Percentiles rank a stretch among this genome's conserved stretches.
Evolutionary conservation across 2,113 vertebrate species (phyloP).

Genomic region (Monopterus albus): DNA sequence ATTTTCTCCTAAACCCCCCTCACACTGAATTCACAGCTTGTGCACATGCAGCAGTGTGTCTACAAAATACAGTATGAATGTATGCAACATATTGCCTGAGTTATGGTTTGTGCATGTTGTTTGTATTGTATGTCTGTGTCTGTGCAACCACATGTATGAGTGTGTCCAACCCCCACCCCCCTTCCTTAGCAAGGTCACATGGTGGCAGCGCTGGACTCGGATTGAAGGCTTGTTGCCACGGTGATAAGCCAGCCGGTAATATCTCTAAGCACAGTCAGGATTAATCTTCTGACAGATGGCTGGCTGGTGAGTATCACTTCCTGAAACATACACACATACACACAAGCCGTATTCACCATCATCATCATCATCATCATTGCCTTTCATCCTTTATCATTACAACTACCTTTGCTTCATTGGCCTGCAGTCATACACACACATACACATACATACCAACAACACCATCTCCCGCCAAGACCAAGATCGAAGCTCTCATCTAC

Average conservation of each 20-base stretch:
- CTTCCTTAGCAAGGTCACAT: conserved; percentile 76
- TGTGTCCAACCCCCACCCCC: conserved; percentile 47
- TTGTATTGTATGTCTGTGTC: background rate
- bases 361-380: conserved; percentile 40
- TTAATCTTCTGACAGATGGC: conserved; percentile 86
- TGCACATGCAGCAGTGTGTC: background rate
- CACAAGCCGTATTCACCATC: conserved; percentile 52
- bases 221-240: conserved; percentile 84
- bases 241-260: conserved; percentile 85
- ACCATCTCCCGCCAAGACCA: background rate
- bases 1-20: background rate
- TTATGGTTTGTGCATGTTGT: conserved; percentile 3
- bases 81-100: conserved; percentile 1
- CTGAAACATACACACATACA: conserved; percentile 67
- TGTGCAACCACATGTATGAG: background rate
- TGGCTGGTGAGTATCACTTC: conserved; percentile 77
- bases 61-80: conserved; percentile 13
- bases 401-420: conserved; percentile 34
- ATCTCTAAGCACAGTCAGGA: conserved; percentile 83
- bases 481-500: background rate
- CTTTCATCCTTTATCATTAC: conserved; percentile 40
- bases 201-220: conserved; percentile 71
- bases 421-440: conserved; percentile 24
- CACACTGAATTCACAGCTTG: background rate
- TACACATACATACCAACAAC: background rate